Evolutionary conservation across 2,888 invertebrate species (phyloP).

Genomic region (Megamerina dolium): DNA sequence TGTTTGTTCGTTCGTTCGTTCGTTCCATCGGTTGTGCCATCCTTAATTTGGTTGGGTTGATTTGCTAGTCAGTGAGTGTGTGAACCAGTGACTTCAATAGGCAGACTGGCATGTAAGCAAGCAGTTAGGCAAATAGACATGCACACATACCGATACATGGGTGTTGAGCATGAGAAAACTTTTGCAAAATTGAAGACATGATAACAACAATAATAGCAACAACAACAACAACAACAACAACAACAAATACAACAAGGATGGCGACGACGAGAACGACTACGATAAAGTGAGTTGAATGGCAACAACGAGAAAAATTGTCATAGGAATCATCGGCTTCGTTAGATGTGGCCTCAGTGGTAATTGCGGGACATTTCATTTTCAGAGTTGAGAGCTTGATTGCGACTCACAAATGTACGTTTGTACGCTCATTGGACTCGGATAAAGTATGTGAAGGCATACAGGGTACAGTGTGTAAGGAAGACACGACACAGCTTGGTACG

Average conservation of each 20-base stretch:
- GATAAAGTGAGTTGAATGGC: neutral
- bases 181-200: conserved; percentile 39
- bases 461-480: neutral
- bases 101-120: no score
- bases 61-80: no score
- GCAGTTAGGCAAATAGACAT: conserved; percentile 10
- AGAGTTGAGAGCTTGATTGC: conserved; percentile 24
- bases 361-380: conserved; percentile 47
- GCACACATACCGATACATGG: conserved; percentile 14
- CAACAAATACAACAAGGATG: conserved; percentile 12
- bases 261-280: conserved; percentile 3
- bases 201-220: conserved; percentile 20
- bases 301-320: conserved; percentile 33
- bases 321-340: conserved; percentile 48
- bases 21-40: neutral
- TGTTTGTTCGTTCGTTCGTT: conserved; percentile 1
- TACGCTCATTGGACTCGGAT: neutral
- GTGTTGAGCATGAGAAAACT: conserved; percentile 35
- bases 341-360: conserved; percentile 48
- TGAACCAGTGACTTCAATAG: no score
- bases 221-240: neutral
- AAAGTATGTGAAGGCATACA: neutral
- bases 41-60: conserved; percentile 2
- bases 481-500: neutral
- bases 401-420: neutral